A percentile compares a stretch with the other conserved stretches of the same genome.
phyloP scores from a whole-genome alignment of 2,888 invertebrate genomes.

The Apodemia zela region DNA sequence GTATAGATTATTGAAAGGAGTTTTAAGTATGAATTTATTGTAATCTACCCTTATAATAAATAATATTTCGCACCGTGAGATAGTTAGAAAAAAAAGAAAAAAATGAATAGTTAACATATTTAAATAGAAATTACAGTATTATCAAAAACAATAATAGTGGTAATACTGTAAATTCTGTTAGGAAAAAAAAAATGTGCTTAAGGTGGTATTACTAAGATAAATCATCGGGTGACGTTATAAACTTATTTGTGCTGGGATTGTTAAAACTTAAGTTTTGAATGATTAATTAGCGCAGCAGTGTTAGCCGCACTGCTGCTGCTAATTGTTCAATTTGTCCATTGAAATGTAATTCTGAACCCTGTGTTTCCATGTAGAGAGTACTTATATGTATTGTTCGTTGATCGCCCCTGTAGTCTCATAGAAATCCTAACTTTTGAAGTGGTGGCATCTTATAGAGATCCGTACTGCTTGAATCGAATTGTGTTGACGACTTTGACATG shows the following conservation, averaged over 20 bases:
- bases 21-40: slow-evolving; percentile 16
- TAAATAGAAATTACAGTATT: slow-evolving; percentile 17
- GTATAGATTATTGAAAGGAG: slow-evolving; percentile 23
- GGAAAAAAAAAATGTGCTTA: slow-evolving; percentile 61
- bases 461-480: no score
- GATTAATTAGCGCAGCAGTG: no score
- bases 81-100: slow-evolving; percentile 65
- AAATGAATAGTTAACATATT: slow-evolving; percentile 36
- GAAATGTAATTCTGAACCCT: no score
- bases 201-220: slow-evolving; percentile 61
- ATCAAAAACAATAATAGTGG: slow-evolving; percentile 17
- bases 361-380: no score
- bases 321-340: no score
- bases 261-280: background rate
- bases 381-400: no score
- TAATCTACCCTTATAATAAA: slow-evolving; percentile 32
- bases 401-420: no score
- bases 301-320: no score
- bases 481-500: no score
- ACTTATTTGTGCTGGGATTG: slow-evolving; percentile 4
- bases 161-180: slow-evolving; percentile 29
- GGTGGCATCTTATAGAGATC: no score
- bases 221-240: slow-evolving; percentile 27
- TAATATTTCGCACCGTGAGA: slow-evolving; percentile 69
- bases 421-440: no score